Evolutionary conservation across 2,797 vertebrate species (phyloP), one percentile per base, ranked within the genome.

Genomic region (Eurystomus glaucurus): DNA sequence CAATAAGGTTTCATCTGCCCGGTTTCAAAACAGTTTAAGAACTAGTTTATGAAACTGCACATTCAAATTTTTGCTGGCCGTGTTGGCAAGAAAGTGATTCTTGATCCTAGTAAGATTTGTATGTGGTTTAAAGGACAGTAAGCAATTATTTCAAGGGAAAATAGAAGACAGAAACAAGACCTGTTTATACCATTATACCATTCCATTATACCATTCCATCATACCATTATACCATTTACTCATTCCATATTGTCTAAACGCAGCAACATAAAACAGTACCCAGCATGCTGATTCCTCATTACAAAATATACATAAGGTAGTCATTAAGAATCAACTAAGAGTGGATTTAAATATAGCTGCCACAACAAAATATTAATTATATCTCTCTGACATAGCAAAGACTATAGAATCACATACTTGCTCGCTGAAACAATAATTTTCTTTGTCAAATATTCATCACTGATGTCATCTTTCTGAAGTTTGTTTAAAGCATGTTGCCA

Each of bases 121-220:
- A 93, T 89, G 7, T 79, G 31, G 55, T 95, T 96, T 97, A 96
- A 97, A 94, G 52, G 39, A 88, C 37, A 77, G 45, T 16, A 60
- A 90, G 46, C 3, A 58, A 85, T 60, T 39, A 90, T 90, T 86
- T 94, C 88, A 96, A 91, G 62, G 51, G 14, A 95, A 52, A 45
- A 48, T 31, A 68, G 72, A 68, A 92, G 43, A 68, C 19, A 91
- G 95, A 86, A 93, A 75, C 26, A 95, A 60, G 26, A 64, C 12
- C 25, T 37, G 14, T 58, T 91, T 91, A 83, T 19, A 69, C 22
- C 72, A 51, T 28, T 22, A 41, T 80, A 66, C 33, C 4, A n/a
- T 48, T 37, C 37, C 37, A 37, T 37, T 37, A 37, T 37, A 37
- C 37, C 37, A 37, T 37, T 37, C 37, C 37, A 37, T 37, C 37